Percentiles rank a stretch among this genome's conserved stretches.
Evolutionary conservation across 37 sponge, comb jelly and placozoan species (phyloP).

Genomic region (Aphrocallistes beatrix): DNA sequence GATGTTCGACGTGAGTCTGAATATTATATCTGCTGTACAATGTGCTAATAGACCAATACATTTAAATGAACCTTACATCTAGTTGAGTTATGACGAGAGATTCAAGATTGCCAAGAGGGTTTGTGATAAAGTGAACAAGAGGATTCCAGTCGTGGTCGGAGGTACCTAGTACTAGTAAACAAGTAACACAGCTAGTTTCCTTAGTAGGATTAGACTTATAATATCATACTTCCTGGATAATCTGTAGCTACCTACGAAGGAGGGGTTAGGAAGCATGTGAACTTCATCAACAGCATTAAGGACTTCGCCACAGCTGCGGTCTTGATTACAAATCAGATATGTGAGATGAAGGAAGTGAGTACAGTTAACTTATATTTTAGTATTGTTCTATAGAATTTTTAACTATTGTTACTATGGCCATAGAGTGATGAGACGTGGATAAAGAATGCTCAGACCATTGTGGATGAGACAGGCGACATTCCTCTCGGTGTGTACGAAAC

Average conservation of each 20-base stretch:
- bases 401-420: neutral
- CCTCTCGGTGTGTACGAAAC: slow-evolving; percentile 81
- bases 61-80: too few species aligned
- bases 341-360: slow-evolving; percentile 55
- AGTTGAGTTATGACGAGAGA: slow-evolving; percentile 79
- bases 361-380: neutral
- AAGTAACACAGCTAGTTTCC: neutral
- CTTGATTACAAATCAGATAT: slow-evolving; percentile 77
- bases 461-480: slow-evolving; percentile 64
- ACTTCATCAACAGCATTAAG: slow-evolving; percentile 57
- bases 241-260: slow-evolving; percentile 82
- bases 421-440: slow-evolving; percentile 77
- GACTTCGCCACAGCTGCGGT: slow-evolving; percentile 47
- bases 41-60: too few species aligned
- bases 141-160: slow-evolving; percentile 83
- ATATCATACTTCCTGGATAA: neutral
- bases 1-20: slow-evolving; percentile 64
- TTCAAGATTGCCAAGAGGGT: slow-evolving; percentile 53
- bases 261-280: slow-evolving; percentile 57
- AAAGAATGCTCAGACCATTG: slow-evolving; percentile 45
- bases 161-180: slow-evolving; percentile 29
- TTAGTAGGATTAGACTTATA: neutral
- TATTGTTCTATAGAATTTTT: neutral
- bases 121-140: slow-evolving; percentile 37
- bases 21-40: too few species aligned